phyloP scores from a whole-genome alignment of 2,888 invertebrate genomes.

The Agrotis ipsilon region DNA sequence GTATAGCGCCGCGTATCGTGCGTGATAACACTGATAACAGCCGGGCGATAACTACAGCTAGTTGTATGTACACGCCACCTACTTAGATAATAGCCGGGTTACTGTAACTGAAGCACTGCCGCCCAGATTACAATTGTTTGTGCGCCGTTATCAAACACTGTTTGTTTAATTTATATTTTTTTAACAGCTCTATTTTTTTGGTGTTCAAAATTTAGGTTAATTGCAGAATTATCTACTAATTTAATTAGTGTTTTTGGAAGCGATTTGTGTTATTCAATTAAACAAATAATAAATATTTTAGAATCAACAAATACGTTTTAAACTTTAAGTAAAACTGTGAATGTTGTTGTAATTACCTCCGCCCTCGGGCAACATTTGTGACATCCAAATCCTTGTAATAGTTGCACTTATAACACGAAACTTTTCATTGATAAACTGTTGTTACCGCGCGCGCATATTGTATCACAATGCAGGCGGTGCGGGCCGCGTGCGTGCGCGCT shows the following conservation, averaged over 20 bases:
- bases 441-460: conserved; percentile 54
- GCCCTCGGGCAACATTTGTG: conserved; percentile 88
- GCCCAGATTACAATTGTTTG: conserved; percentile 36
- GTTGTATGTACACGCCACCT: background rate
- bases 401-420: conserved; percentile 69
- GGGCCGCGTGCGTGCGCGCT: conserved; percentile 40
- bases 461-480: conserved; percentile 46
- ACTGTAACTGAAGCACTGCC: conserved; percentile 28
- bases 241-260: no score
- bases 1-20: conserved; percentile 34
- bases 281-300: background rate
- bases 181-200: conserved; percentile 2
- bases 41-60: conserved; percentile 16
- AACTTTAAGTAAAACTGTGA: conserved; percentile 17
- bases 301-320: background rate
- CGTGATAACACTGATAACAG: conserved; percentile 48
- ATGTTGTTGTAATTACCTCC: conserved; percentile 82
- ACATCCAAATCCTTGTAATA: conserved; percentile 83
- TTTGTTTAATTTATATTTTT: conserved; percentile 16
- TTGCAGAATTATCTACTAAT: background rate
- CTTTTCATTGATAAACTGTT: conserved; percentile 70
- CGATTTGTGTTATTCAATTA: background rate
- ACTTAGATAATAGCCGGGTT: conserved; percentile 38
- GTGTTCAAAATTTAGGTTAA: background rate
- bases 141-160: conserved; percentile 16